A percentile compares a stretch with the other conserved stretches of the same genome.
These are phyloP conservation scores for Tragelaphus imberbis DNA, from an alignment of 2,113 vertebrate species.

Conservation along the genomic window DNA sequence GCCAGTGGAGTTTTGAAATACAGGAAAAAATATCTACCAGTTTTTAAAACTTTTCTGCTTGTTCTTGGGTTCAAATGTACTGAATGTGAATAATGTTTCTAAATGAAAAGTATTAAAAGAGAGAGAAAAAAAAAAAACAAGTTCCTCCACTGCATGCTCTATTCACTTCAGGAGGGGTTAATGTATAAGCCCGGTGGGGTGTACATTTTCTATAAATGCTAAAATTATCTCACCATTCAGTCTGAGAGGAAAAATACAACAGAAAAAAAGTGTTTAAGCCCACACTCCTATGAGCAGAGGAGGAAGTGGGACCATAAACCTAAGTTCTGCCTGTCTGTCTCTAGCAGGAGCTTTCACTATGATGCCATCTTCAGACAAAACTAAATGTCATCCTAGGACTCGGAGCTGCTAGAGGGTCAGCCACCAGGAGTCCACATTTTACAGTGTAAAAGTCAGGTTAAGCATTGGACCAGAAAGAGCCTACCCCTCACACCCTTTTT, in stretches of 20 bases:
- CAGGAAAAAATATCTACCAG: neutral
- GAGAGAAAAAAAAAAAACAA: neutral
- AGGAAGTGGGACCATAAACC: neutral
- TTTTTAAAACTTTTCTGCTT: neutral
- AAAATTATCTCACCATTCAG: conserved; percentile 44
- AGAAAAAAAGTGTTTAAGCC: neutral
- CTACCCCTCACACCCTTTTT: neutral
- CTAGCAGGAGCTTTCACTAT: neutral
- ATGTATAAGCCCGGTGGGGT: neutral
- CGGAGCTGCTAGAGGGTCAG: neutral
- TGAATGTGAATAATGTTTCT: neutral
- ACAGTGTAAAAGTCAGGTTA: conserved; percentile 22
- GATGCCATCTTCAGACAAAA: neutral
- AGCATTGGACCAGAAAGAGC: neutral
- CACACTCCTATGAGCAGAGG: neutral
- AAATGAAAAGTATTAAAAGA: conserved; percentile 25
- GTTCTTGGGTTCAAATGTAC: neutral
- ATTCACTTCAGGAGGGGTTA: conserved; percentile 23
- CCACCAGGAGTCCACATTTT: neutral
- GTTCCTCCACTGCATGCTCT: neutral
- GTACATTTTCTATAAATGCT: conserved; percentile 24
- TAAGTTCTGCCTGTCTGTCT: neutral
- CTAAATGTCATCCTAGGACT: conserved; percentile 6
- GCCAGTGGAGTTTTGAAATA: neutral
- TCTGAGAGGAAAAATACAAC: conserved; percentile 13